Evolutionary conservation across 2,797 vertebrate genomes (phyloP).

Genomic region (Melanogrammus aeglefinus): DNA sequence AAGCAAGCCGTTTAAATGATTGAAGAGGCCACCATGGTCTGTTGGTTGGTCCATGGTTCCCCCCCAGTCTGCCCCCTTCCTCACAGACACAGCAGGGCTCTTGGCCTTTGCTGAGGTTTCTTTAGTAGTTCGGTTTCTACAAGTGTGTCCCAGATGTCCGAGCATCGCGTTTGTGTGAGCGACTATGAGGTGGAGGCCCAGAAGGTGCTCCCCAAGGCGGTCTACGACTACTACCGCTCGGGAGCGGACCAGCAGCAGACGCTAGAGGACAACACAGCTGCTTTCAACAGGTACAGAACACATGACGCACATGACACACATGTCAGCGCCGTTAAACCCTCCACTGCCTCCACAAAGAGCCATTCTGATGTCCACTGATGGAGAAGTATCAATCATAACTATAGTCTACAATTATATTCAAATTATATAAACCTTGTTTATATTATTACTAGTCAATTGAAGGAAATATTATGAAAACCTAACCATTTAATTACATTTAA

Average conservation of each 20-base stretch:
- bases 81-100: background rate
- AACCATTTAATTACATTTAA: too few species aligned
- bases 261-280: slow-evolving; percentile 78
- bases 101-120: background rate
- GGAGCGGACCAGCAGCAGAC: slow-evolving; percentile 84
- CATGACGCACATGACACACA: background rate
- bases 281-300: slow-evolving; percentile 82
- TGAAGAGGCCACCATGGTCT: slow-evolving; percentile 15
- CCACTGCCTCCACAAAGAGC: background rate
- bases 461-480: too few species aligned
- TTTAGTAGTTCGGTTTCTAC: background rate
- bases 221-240: slow-evolving; percentile 86
- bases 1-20: slow-evolving; percentile 54
- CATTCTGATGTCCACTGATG: background rate
- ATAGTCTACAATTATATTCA: too few species aligned
- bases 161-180: slow-evolving; percentile 41
- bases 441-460: too few species aligned
- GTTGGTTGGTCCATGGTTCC: too few species aligned
- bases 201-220: slow-evolving; percentile 76
- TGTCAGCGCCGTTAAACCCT: background rate
- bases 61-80: background rate
- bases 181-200: slow-evolving; percentile 82
- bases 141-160: slow-evolving; percentile 36
- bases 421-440: too few species aligned
- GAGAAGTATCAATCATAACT: too few species aligned